A percentile compares a stretch with the other conserved stretches of the same genome.
These are phyloP conservation scores for Dermatophagoides farinae DNA, from an alignment of 1,140 invertebrate genomes.

Conservation along the genomic window DNA sequence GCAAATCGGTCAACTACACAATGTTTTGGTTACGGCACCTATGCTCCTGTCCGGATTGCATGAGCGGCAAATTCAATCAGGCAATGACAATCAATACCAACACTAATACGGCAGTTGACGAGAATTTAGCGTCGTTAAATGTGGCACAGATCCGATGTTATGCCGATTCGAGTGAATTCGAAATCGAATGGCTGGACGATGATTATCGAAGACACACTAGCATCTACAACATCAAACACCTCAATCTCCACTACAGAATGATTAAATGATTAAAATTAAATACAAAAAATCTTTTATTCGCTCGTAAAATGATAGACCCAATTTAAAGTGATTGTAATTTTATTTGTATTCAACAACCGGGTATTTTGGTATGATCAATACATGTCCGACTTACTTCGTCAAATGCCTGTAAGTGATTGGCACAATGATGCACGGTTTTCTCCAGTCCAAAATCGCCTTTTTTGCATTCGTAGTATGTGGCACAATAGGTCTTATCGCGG, in stretches of 20 bases:
- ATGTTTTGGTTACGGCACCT: not conserved
- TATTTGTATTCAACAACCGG: not conserved
- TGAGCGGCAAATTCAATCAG: not conserved
- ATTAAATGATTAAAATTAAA: too few relatives aligned
- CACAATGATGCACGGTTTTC: not conserved
- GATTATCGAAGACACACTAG: not conserved
- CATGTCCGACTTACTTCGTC: not conserved
- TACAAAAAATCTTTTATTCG: too few relatives aligned
- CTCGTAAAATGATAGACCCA: too few relatives aligned
- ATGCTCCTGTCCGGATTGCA: not conserved
- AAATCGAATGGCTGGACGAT: not conserved
- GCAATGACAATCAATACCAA: not conserved
- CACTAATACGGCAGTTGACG: not conserved
- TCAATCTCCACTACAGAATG: not conserved
- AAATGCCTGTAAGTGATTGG: not conserved
- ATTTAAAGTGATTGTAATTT: too few relatives aligned
- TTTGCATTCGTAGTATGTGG: conserved; percentile 9
- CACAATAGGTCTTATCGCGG: conserved; percentile 2
- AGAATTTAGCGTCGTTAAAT: not conserved
- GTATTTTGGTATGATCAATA: not conserved
- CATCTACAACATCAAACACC: not conserved
- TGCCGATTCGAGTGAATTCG: not conserved
- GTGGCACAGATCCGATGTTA: not conserved
- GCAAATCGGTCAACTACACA: conserved; percentile 3
- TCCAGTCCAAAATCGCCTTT: conserved; percentile 1